These are phyloP conservation scores for Sebastes kiyomatsui DNA, from an alignment of 2,797 vertebrate species.

Conservation along the genomic window DNA sequence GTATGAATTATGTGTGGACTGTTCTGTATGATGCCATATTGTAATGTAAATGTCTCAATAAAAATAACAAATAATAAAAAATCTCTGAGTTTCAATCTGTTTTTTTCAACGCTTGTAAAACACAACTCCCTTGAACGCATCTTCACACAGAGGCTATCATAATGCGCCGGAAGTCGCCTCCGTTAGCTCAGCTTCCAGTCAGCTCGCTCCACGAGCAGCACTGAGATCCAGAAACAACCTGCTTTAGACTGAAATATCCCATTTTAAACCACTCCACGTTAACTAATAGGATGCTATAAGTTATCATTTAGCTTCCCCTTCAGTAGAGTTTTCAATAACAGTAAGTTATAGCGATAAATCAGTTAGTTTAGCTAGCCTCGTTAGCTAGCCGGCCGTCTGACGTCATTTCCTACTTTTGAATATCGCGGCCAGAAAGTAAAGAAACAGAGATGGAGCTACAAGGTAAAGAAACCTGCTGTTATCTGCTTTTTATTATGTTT, in stretches of 20 bases:
- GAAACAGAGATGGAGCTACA: constrained; percentile 66
- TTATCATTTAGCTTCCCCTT: accelerated
- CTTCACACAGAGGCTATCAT: background rate
- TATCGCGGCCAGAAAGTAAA: constrained; percentile 45
- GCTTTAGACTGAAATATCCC: accelerated
- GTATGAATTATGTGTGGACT: too few species aligned
- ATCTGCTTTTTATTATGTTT: accelerated
- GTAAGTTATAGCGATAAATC: background rate
- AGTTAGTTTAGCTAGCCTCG: background rate
- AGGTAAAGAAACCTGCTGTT: constrained; percentile 19
- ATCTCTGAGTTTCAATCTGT: too few species aligned
- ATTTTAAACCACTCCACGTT: accelerated
- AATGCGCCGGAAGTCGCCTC: constrained; percentile 18
- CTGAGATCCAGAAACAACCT: background rate
- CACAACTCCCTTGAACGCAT: background rate
- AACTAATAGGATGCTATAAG: accelerated
- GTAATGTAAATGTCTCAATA: too few species aligned
- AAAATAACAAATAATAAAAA: too few species aligned
- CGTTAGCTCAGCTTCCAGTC: background rate
- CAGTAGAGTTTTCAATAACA: accelerated
- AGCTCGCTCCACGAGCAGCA: accelerated
- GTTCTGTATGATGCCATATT: too few species aligned
- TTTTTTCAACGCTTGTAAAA: accelerated
- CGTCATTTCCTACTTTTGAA: constrained; percentile 73
- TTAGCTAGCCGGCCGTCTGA: constrained; percentile 1